Percentiles rank a stretch among this genome's conserved stretches.
These are phyloP conservation scores for Creontiades dilutus DNA, from an alignment of 2,888 invertebrate genomes.

Conservation along the genomic window DNA sequence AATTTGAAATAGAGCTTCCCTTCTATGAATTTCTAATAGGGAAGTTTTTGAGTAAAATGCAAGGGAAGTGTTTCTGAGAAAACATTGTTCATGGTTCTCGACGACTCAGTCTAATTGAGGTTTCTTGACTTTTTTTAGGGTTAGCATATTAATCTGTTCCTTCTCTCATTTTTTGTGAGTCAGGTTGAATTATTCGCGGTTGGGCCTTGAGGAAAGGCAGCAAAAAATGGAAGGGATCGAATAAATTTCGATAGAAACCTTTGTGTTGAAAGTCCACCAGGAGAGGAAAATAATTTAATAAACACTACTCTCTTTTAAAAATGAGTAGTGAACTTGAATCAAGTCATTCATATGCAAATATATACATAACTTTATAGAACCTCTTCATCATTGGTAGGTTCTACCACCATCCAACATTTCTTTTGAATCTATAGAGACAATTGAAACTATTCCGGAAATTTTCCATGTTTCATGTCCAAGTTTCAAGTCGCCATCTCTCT, in stretches of 20 bases:
- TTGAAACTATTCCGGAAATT: background rate
- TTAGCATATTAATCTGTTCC: background rate
- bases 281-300: background rate
- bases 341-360: background rate
- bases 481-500: background rate
- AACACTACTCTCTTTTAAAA: background rate
- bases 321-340: background rate
- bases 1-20: too few species aligned
- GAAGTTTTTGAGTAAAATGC: too few species aligned
- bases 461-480: background rate
- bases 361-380: background rate
- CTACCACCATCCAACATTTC: background rate
- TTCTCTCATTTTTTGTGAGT: background rate
- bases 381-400: conserved; percentile 22
- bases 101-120: background rate
- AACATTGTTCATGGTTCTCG: background rate
- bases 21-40: too few species aligned
- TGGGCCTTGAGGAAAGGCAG: background rate
- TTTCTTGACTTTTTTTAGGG: background rate
- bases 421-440: background rate
- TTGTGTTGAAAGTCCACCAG: background rate
- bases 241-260: conserved; percentile 2
- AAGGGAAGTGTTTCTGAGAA: too few species aligned
- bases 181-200: background rate
- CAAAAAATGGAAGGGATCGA: background rate